Percentiles rank a stretch among this genome's conserved stretches.
Evolutionary conservation across 1,140 invertebrate species (phyloP).

Genomic region (Phenacoccus solenopsis): DNA sequence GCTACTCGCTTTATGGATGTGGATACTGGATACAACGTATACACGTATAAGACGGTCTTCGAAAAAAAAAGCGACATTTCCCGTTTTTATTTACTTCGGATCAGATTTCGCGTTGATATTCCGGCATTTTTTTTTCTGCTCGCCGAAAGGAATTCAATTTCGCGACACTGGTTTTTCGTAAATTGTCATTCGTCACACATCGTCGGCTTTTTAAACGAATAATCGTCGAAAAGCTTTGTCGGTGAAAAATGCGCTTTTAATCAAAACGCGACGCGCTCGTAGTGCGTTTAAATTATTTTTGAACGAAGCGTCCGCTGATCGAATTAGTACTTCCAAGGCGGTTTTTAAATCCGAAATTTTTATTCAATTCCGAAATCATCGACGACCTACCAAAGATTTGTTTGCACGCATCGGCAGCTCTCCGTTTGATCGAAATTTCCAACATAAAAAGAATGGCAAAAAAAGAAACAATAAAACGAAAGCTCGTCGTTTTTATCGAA

Average conservation of each 20-base stretch:
- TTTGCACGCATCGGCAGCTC: not conserved
- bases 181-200: not conserved
- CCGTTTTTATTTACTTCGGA: too few relatives aligned
- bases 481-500: not conserved
- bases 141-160: too few relatives aligned
- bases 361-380: not conserved
- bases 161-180: too few relatives aligned
- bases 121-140: too few relatives aligned
- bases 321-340: not conserved
- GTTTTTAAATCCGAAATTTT: not conserved
- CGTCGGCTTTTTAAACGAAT: not conserved
- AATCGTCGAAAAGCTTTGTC: too few relatives aligned
- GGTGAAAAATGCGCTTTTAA: not conserved
- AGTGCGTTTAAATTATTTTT: too few relatives aligned
- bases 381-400: not conserved
- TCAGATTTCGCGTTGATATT: too few relatives aligned
- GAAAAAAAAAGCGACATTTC: too few relatives aligned
- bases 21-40: too few relatives aligned
- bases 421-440: not conserved
- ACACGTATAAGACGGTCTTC: too few relatives aligned
- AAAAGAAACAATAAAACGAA: not conserved
- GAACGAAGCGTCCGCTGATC: not conserved
- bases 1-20: too few relatives aligned
- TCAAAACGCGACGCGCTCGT: not conserved
- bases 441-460: too few relatives aligned